Percentiles rank a stretch among this genome's conserved stretches.
Conservation (phyloP, 2,888 invertebrate genomes). For the Chouioia cunea region DNA sequence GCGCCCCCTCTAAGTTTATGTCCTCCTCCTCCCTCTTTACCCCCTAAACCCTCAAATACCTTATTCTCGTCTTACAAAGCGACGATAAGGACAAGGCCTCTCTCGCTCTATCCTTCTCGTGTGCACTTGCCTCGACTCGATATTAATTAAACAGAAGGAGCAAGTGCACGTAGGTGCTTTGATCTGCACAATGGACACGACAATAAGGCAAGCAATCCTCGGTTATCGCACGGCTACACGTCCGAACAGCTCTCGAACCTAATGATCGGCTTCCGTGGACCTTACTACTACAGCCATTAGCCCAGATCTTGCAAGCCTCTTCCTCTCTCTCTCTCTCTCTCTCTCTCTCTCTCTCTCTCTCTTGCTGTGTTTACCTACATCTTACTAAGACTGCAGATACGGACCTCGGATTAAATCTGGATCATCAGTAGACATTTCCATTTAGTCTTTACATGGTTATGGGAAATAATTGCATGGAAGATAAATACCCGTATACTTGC, state of each 20-base stretch:
- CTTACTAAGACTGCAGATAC: background rate
- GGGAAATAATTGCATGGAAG: too few species aligned
- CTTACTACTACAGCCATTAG: background rate
- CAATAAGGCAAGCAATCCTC: conserved; percentile 25
- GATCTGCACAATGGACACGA: background rate
- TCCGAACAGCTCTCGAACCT: conserved; percentile 4
- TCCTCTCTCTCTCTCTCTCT: too few species aligned
- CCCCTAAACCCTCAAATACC: background rate
- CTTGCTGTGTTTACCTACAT: background rate
- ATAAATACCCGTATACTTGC: too few species aligned
- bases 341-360: too few species aligned
- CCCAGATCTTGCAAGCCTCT: too few species aligned
- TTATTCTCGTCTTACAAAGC: background rate
- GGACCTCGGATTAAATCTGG: background rate
- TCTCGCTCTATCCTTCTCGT: conserved; percentile 3
- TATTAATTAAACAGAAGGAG: conserved; percentile 13
- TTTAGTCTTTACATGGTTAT: background rate
- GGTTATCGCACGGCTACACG: conserved; percentile 16
- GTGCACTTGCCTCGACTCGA: conserved; percentile 2
- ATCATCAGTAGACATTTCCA: background rate
- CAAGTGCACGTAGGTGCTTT: background rate
- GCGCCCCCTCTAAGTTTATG: background rate
- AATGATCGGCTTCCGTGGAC: conserved; percentile 27
- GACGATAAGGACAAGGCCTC: background rate
- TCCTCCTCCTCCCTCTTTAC: background rate